These are phyloP conservation scores for Artibeus lituratus DNA, from an alignment of 2,797 vertebrate species.

Conservation along the genomic window DNA sequence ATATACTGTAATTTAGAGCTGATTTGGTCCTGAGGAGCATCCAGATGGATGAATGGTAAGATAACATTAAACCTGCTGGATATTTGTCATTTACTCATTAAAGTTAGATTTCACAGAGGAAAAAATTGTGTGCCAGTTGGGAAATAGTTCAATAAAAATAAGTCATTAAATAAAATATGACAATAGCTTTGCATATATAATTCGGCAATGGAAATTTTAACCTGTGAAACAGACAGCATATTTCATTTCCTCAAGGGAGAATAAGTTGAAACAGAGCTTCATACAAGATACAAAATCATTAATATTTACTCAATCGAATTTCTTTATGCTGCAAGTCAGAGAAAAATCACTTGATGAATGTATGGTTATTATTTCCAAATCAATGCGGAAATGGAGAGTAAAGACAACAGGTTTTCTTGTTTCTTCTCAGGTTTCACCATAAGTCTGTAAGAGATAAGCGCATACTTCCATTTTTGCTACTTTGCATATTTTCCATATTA, in stretches of 20 bases:
- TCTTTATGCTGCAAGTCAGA: background rate
- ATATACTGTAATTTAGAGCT: background rate
- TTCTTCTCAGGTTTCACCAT: background rate
- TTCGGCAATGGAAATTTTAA: background rate
- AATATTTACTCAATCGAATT: slow-evolving; percentile 4
- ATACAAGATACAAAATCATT: background rate
- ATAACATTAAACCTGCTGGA: slow-evolving; percentile 38
- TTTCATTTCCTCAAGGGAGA: background rate
- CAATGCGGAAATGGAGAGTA: background rate
- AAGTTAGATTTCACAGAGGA: background rate
- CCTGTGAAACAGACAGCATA: background rate
- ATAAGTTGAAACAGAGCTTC: background rate
- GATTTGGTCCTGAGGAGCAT: background rate
- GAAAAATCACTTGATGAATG: background rate
- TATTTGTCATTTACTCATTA: slow-evolving; percentile 57
- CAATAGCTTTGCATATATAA: slow-evolving; percentile 33
- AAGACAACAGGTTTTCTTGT: background rate
- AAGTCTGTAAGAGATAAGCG: background rate
- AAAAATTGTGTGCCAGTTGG: slow-evolving; percentile 50
- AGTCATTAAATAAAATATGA: slow-evolving; percentile 53
- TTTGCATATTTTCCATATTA: background rate
- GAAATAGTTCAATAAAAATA: slow-evolving; percentile 57
- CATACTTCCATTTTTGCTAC: accelerated
- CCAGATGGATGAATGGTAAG: slow-evolving; percentile 46
- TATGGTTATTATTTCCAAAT: background rate